A percentile compares a stretch with the other conserved stretches of the same genome.
These are phyloP conservation scores for Acrobasis consociella DNA, from an alignment of 2,888 invertebrate genomes.

Conservation along the genomic window DNA sequence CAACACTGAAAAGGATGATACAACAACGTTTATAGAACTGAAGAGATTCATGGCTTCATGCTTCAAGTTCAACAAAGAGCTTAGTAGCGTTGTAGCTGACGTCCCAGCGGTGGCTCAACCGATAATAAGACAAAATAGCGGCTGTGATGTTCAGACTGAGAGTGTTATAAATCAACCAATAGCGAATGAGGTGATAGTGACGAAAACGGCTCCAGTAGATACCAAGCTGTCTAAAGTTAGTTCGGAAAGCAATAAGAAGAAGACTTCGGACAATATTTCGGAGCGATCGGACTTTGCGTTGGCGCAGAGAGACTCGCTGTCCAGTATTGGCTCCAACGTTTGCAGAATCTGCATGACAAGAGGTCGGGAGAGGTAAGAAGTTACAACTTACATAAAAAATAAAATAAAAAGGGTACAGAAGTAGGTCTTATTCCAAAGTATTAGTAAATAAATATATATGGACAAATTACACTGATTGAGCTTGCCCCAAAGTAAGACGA, in stretches of 20 bases:
- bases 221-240: slow-evolving; percentile 51
- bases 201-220: slow-evolving; percentile 42
- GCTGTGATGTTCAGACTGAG: slow-evolving; percentile 47
- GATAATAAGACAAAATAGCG: slow-evolving; percentile 43
- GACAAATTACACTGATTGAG: no score
- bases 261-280: slow-evolving; percentile 56
- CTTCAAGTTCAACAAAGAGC: slow-evolving; percentile 59
- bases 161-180: slow-evolving; percentile 30
- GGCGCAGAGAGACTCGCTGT: slow-evolving; percentile 66
- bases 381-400: background rate
- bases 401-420: background rate
- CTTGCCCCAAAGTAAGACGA: no score
- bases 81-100: slow-evolving; percentile 42
- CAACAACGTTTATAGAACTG: slow-evolving; percentile 59
- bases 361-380: slow-evolving; percentile 67
- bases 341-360: slow-evolving; percentile 86
- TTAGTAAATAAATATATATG: no score
- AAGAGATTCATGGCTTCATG: slow-evolving; percentile 71
- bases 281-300: slow-evolving; percentile 62
- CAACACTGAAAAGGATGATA: slow-evolving; percentile 40
- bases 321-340: slow-evolving; percentile 83
- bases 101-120: slow-evolving; percentile 50
- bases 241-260: slow-evolving; percentile 53
- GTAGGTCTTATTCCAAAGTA: background rate
- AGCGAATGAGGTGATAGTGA: slow-evolving; percentile 58